These are phyloP conservation scores for Nycticryphes semicollaris DNA, from an alignment of 2,113 vertebrate species.

Conservation along the genomic window DNA sequence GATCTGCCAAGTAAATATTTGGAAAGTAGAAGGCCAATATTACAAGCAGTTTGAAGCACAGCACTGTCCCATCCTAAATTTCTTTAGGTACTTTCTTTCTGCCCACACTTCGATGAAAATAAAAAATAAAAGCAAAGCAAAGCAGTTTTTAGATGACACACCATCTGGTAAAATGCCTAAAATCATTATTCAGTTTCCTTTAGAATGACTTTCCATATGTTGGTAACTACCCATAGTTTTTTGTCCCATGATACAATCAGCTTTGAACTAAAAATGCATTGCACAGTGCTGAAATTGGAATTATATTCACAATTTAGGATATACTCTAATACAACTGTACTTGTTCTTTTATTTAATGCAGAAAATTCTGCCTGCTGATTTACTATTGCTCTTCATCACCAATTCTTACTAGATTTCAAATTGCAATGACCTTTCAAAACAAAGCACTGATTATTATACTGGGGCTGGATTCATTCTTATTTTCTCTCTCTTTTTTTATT, in stretches of 20 bases:
- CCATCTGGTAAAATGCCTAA: constrained; percentile 45
- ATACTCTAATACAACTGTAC: not conserved
- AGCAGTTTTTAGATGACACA: constrained; percentile 5
- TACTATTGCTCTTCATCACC: not conserved
- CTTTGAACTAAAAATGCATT: not conserved
- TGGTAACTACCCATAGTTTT: not conserved
- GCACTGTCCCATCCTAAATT: not conserved
- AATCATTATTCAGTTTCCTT: constrained; percentile 34
- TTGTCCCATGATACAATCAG: not conserved
- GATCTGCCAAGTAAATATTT: not conserved
- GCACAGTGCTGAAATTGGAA: not conserved
- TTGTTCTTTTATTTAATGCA: not conserved
- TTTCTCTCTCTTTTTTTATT: not conserved
- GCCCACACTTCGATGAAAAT: not conserved
- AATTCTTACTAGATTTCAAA: not conserved
- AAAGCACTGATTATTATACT: not conserved
- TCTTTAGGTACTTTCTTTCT: not conserved
- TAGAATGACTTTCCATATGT: constrained; percentile 31
- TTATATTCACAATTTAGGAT: not conserved
- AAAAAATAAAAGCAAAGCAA: constrained; percentile 18
- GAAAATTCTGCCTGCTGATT: not conserved
- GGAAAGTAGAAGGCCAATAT: not conserved
- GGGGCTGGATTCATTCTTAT: not conserved
- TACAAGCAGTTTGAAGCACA: not conserved
- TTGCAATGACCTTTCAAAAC: not conserved